Conservation (phyloP, 2,888 invertebrate species). For the Hymenopus coronatus region DNA sequence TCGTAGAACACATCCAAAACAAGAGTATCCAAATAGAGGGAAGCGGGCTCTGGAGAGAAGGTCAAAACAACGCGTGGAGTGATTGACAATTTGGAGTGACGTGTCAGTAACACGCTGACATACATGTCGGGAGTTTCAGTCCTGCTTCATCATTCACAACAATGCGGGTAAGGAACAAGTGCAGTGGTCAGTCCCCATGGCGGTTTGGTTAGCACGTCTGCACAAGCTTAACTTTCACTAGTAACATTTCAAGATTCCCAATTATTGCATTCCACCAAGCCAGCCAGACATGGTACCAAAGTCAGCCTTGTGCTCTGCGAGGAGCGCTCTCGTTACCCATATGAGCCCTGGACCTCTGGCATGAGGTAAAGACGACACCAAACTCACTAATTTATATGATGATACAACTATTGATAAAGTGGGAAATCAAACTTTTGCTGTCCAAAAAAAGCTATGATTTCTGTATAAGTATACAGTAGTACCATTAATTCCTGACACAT, state of each 20-base stretch:
- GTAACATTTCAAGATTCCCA: background rate
- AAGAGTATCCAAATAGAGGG: background rate
- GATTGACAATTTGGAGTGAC: background rate
- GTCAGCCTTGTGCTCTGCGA: too few species aligned
- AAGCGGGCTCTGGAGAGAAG: conserved; percentile 4
- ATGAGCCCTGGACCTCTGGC: too few species aligned
- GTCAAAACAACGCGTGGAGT: background rate
- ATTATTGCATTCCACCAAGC: background rate
- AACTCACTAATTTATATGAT: too few species aligned
- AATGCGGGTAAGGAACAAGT: background rate
- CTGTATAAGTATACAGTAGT: too few species aligned
- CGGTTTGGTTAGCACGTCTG: background rate
- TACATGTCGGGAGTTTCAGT: background rate
- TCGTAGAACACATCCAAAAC: background rate
- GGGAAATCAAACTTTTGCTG: too few species aligned
- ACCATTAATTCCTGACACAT: too few species aligned
- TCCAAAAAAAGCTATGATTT: too few species aligned
- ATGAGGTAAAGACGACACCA: too few species aligned
- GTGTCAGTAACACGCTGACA: background rate
- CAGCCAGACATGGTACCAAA: too few species aligned
- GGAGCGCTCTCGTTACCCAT: too few species aligned
- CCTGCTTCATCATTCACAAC: background rate
- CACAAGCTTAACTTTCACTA: background rate
- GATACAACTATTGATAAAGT: too few species aligned
- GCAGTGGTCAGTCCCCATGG: background rate